Base-by-base conservation (phyloP, 2,888 invertebrate genomes). In the Nephrotoma flavescens region DNA sequence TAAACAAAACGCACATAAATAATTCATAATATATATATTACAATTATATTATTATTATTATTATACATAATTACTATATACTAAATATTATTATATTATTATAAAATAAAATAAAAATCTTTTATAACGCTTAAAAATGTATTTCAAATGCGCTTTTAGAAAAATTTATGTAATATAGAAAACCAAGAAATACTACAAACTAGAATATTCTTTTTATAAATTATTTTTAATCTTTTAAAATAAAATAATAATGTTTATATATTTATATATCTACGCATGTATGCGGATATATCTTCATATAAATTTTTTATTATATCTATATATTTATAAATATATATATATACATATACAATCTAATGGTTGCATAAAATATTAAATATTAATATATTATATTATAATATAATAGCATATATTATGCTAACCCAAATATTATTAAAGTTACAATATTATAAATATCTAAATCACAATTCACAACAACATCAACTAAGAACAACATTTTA, bases 151-250 rank as follows among this genome's bases (percentile, higher is more conserved):
- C 83, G 83, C 83, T 83, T 83, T 83, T 83, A 83, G 83, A 83
- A 83, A 83, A 83, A 83, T 83, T 83, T 83, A 83, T 83, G 83
- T 83, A 83, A 41, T 83, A 83, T 83, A 83, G 83, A 83, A 83
- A 83, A 83, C 52, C 52, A 57, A 57, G 52, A 57, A 57, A 57
- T 57, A 57, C 52, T 57, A 57, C 15, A 57, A 57, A 57, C 52
- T 57, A 57, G 52, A 57, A 57, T 57, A 57, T 57, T 57, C 52
- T 57, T 57, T 57, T 57, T 57, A 57, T 57, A 57, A 57, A 57
- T 57, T 57, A 57, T 15, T 57, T 57, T 57, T 57, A 57, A 57
- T 57, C 52, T 57, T 57, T 57, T 57, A 57, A 57, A 57, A 57
- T 31, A 31, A 31, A 31, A 31, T 31, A 31, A 31, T 57, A 57